These are phyloP conservation scores for Andrena chrysosceles DNA, from an alignment of 2,888 invertebrate species.

Conservation along the genomic window DNA sequence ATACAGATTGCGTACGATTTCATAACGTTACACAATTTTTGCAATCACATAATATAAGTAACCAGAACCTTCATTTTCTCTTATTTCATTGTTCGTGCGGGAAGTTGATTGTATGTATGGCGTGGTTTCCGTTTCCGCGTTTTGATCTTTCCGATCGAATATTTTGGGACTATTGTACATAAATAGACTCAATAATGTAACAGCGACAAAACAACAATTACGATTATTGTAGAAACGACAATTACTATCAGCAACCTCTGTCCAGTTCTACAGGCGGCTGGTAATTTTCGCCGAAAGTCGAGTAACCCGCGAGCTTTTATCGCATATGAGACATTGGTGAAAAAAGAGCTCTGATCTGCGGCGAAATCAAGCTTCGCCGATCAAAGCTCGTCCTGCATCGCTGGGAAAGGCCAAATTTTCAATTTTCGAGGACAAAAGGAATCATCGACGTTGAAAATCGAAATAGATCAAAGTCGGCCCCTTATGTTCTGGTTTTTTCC, in stretches of 20 bases:
- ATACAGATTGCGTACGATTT: constrained; percentile 47
- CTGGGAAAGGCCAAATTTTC: constrained; percentile 40
- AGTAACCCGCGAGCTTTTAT: constrained; percentile 65
- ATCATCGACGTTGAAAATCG: constrained; percentile 52
- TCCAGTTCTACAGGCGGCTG: constrained; percentile 28
- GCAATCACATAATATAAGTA: constrained; percentile 47
- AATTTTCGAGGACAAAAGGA: constrained; percentile 48
- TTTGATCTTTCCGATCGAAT: constrained; percentile 59
- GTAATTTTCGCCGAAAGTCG: constrained; percentile 68
- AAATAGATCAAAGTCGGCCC: constrained; percentile 49
- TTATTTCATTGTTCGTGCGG: constrained; percentile 29
- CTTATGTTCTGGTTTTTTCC: neutral
- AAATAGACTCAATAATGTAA: constrained; percentile 79
- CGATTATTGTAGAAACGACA: constrained; percentile 82
- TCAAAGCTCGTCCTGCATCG: constrained; percentile 55
- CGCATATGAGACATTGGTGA: constrained; percentile 13
- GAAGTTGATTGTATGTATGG: constrained; percentile 36
- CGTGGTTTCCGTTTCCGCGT: constrained; percentile 49
- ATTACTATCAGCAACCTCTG: constrained; percentile 50
- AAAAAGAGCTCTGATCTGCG: constrained; percentile 45
- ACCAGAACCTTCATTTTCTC: constrained; percentile 23
- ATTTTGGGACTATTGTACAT: constrained; percentile 78
- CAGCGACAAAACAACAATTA: constrained; percentile 77
- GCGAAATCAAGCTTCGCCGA: constrained; percentile 42
- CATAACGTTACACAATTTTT: constrained; percentile 60